These are phyloP conservation scores for Fregata magnificens DNA, from an alignment of 2,113 vertebrate genomes.

Conservation along the genomic window DNA sequence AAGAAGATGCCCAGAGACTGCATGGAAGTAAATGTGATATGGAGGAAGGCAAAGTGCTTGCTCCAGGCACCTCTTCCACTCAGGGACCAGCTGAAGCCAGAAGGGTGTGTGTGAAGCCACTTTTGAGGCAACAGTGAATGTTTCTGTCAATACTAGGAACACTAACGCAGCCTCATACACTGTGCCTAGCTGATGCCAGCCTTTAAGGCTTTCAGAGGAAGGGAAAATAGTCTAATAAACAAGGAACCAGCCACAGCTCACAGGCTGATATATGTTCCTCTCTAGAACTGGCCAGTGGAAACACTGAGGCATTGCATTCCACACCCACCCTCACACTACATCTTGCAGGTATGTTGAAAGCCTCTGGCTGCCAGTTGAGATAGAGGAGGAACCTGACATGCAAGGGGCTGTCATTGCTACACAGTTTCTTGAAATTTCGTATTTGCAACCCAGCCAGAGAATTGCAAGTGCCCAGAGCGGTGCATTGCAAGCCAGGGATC, in stretches of 20 bases:
- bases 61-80: background rate
- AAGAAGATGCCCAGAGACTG: background rate
- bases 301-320: too few species aligned
- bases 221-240: background rate
- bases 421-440: background rate
- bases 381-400: background rate
- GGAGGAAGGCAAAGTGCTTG: background rate
- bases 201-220: background rate
- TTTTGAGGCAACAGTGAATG: background rate
- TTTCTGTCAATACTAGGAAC: background rate
- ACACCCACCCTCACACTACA: fast-evolving
- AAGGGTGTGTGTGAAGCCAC: background rate
- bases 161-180: too few species aligned
- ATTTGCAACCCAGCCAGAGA: background rate
- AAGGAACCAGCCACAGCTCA: background rate
- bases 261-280: background rate
- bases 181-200: background rate
- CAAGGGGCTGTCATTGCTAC: background rate
- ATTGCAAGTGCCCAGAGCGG: background rate
- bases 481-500: background rate
- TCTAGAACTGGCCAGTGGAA: background rate
- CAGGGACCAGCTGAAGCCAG: background rate
- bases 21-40: fast-evolving
- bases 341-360: background rate
- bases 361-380: background rate